Evolutionary conservation across 2,113 vertebrate species (phyloP).

Genomic region (Microcebus murinus): DNA sequence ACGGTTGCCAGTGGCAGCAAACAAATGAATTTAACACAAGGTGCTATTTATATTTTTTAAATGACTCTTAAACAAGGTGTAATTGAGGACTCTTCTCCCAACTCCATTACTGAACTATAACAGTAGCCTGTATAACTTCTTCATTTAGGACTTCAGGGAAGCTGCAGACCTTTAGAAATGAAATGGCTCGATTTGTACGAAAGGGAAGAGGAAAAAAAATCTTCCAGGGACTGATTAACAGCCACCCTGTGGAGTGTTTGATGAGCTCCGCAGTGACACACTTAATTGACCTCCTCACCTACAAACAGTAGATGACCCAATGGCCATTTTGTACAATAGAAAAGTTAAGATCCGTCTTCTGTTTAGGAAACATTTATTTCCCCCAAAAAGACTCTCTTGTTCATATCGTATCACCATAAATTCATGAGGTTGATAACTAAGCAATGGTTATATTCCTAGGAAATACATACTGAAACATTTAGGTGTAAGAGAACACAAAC

Average conservation of each 20-base stretch:
- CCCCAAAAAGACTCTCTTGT: background rate
- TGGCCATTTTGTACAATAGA: background rate
- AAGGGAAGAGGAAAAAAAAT: background rate
- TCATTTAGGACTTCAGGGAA: conserved; percentile 1
- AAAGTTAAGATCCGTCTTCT: background rate
- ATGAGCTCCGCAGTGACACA: background rate
- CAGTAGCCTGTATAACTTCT: background rate
- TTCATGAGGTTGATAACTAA: background rate
- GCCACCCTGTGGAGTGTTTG: background rate
- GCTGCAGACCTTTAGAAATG: background rate
- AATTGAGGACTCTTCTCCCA: background rate
- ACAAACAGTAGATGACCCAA: background rate
- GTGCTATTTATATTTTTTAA: background rate
- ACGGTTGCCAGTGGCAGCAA: background rate
- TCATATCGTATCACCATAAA: background rate
- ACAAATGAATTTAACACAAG: background rate
- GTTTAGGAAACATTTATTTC: conserved; percentile 17
- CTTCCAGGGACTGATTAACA: background rate
- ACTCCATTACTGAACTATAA: background rate
- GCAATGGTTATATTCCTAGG: background rate
- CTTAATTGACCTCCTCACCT: background rate
- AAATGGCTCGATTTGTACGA: conserved; percentile 6
- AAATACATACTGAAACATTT: background rate
- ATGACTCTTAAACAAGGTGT: background rate
- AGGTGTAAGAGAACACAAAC: background rate